Evolutionary conservation across 2,113 vertebrate species (phyloP).

Genomic region (Casuarius casuarius): DNA sequence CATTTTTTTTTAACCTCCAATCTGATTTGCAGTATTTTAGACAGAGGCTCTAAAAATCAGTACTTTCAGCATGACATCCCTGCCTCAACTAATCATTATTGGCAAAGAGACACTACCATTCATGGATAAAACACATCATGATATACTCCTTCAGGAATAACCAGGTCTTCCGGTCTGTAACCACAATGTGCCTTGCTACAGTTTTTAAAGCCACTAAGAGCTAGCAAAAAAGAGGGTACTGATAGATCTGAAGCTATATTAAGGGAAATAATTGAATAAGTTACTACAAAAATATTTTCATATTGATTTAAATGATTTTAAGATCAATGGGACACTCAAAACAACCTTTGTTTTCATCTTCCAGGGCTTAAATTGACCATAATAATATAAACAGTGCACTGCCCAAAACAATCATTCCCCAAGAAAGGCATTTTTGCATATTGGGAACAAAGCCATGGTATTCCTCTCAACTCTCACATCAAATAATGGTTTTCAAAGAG

Average conservation of each 20-base stretch:
- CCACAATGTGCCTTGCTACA: background rate
- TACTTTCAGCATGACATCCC: background rate
- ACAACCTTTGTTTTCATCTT: background rate
- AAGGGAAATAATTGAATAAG: background rate
- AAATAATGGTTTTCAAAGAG: background rate
- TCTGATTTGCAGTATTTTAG: background rate
- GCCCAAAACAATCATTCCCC: background rate
- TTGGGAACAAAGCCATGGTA: background rate
- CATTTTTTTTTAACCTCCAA: background rate
- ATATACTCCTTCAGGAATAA: background rate
- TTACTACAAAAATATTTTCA: background rate
- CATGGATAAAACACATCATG: background rate
- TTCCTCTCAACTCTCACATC: background rate
- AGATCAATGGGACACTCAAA: background rate
- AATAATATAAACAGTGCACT: background rate
- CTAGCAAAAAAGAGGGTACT: background rate
- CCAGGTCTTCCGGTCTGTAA: background rate
- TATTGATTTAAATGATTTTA: background rate
- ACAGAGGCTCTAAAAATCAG: background rate
- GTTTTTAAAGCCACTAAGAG: background rate
- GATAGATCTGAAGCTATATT: background rate
- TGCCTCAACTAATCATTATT: background rate
- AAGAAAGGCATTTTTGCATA: rapidly evolving
- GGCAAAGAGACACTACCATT: background rate
- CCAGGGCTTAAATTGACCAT: background rate